Evolutionary conservation across 2,113 vertebrate genomes (phyloP), one percentile per base, ranked within the genome.

Genomic region (Menura novaehollandiae): DNA sequence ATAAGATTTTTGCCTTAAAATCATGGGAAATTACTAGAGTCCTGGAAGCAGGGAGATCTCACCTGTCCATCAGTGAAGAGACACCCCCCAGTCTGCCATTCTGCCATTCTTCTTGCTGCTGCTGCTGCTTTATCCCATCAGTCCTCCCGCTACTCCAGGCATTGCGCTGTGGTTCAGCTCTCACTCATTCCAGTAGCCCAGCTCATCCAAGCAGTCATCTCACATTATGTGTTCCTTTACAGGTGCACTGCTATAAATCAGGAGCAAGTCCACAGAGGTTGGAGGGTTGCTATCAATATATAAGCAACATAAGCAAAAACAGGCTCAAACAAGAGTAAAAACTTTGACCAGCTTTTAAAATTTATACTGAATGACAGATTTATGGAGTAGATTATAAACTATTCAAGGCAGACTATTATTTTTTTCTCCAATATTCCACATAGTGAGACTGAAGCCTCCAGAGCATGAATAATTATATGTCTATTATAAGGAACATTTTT

Each of bases 391-490:
- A 82, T 89, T 81, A 88, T 78, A 82, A 91, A 75, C 68, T 81
- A 60, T 53, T 91, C 32, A 51, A 86, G 66, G 49, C 66, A 93
- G 69, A 62, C 44, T 47, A 73, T 43, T 2, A 7, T 64, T 94
- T 94, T 60, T 85, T 88, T 30, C 24, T 56, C 33, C 53, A 46
- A 3, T 84, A 33, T 79, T 94, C 27, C 22, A 35, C 44, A 68
- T 39, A 71, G 44, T 87, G 49, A 87, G 60, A 63, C 56, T 53
- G 76, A 27, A 93, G 37, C 32, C 27, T 87, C 16, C 51, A 78
- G 68, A 92, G 8, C 43, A 60, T 75, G 49, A 96, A 94, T 91
- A 97, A 92, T 91, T 93, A 23, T 59, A 88, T 64, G n/a, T 60
- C 60, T 95, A 89, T 68, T 91, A 89, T 49, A 72, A 58, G 53